These are phyloP conservation scores for Zaprionus lineosus DNA, from an alignment of 2,888 invertebrate species.

Conservation along the genomic window DNA sequence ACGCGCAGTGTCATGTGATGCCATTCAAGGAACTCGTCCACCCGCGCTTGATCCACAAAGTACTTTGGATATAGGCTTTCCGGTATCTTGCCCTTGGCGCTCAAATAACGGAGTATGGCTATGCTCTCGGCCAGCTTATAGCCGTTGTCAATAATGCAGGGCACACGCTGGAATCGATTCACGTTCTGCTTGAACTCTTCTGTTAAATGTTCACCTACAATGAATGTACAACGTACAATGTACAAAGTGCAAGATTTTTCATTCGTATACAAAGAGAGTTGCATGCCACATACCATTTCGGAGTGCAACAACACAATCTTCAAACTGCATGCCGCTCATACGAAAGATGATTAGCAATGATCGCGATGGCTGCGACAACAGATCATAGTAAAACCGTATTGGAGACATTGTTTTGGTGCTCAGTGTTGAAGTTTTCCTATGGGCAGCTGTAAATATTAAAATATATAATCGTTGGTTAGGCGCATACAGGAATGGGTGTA, in stretches of 20 bases:
- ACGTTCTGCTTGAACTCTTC: conserved; percentile 84
- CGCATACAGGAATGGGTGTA: too few species aligned
- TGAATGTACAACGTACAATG: not conserved
- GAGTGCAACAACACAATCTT: conserved; percentile 85
- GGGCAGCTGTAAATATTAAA: conserved; percentile 28
- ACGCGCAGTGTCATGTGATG: conserved; percentile 86
- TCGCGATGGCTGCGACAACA: conserved; percentile 90
- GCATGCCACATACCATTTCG: conserved; percentile 84
- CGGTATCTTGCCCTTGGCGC: conserved; percentile 78
- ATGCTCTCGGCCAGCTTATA: conserved; percentile 88
- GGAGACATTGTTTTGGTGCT: conserved; percentile 69
- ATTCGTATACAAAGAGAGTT: too few species aligned
- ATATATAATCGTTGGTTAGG: too few species aligned
- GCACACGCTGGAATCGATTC: conserved; percentile 86
- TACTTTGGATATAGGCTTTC: conserved; percentile 88
- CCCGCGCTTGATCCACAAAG: conserved; percentile 84
- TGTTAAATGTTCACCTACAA: conserved; percentile 85
- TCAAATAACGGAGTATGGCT: conserved; percentile 85
- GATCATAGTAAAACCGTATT: conserved; percentile 87
- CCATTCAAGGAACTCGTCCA: conserved; percentile 90
- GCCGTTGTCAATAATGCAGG: conserved; percentile 87
- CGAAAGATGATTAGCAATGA: conserved; percentile 88
- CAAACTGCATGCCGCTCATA: conserved; percentile 86
- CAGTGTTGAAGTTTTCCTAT: conserved; percentile 24
- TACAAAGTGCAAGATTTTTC: too few species aligned